Evolutionary conservation across 2,113 vertebrate genomes (phyloP).

Genomic region (Microtus ochrogaster): DNA sequence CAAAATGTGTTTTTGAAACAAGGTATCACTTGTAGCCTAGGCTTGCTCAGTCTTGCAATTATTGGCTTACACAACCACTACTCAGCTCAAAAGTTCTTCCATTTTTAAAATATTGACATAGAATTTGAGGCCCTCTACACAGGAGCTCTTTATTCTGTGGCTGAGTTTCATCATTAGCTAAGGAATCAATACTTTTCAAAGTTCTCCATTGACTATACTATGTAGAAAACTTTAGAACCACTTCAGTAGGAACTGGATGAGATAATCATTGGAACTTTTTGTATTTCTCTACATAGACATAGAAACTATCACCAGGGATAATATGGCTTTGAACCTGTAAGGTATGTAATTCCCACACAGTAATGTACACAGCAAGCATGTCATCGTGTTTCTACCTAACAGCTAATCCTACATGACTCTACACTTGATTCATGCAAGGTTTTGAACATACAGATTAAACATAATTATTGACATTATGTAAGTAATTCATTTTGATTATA

Average conservation of each 20-base stretch:
- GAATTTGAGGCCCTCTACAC: not conserved
- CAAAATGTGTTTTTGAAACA: not conserved
- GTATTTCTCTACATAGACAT: not conserved
- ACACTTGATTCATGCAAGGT: not conserved
- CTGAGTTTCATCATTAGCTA: not conserved
- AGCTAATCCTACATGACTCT: not conserved
- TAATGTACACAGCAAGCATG: not conserved
- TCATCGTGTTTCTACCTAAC: constrained; percentile 48
- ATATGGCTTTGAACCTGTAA: not conserved
- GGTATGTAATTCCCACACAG: not conserved
- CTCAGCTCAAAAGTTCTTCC: not conserved
- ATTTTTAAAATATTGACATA: not conserved
- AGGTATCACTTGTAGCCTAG: not conserved
- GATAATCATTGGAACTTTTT: not conserved
- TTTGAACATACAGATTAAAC: constrained; percentile 1
- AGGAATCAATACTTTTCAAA: not conserved
- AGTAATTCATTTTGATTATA: not conserved
- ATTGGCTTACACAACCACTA: not conserved
- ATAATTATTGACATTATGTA: not conserved
- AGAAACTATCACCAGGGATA: not conserved
- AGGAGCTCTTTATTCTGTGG: not conserved
- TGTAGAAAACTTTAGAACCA: constrained; percentile 1
- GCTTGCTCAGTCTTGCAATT: not conserved
- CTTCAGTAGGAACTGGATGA: not conserved
- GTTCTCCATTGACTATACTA: not conserved